phyloP scores from a whole-genome alignment of 2,797 vertebrate species.

The Amblyraja radiata region DNA sequence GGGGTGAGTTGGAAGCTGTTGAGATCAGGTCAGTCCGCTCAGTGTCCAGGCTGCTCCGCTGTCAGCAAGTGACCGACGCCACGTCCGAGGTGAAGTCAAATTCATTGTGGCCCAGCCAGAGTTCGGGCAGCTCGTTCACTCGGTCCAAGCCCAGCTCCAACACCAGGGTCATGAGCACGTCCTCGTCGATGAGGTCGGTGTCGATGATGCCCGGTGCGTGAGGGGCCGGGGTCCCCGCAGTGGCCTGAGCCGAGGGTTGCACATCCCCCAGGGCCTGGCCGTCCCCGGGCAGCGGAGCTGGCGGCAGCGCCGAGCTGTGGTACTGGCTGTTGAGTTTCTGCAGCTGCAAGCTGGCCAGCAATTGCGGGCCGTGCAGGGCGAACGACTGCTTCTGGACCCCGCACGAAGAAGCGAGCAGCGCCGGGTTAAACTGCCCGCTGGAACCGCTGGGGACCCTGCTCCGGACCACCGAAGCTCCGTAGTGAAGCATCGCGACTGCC shows the following conservation, averaged over 20 bases:
- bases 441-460: slow-evolving; percentile 32
- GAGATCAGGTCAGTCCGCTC: not conserved
- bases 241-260: slow-evolving; percentile 47
- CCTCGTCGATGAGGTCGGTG: slow-evolving; percentile 71
- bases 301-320: slow-evolving; percentile 52
- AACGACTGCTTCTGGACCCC: slow-evolving; percentile 55
- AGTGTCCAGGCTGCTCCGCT: not conserved
- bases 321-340: slow-evolving; percentile 77
- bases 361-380: slow-evolving; percentile 61
- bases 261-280: slow-evolving; percentile 9
- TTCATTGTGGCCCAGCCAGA: slow-evolving; percentile 78
- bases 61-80: slow-evolving; percentile 56
- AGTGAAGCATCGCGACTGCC: slow-evolving; percentile 59
- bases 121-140: slow-evolving; percentile 72
- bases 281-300: slow-evolving; percentile 46
- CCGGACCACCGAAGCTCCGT: slow-evolving; percentile 46
- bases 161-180: slow-evolving; percentile 72
- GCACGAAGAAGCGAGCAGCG: not conserved
- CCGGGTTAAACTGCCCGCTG: not conserved
- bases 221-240: slow-evolving; percentile 47
- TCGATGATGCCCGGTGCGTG: slow-evolving; percentile 59
- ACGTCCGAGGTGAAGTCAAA: slow-evolving; percentile 72
- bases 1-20: not conserved
- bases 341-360: slow-evolving; percentile 70
- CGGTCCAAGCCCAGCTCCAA: slow-evolving; percentile 74